Conservation (phyloP, 2,888 invertebrate species). For the Chrysotoxum bicinctum region DNA sequence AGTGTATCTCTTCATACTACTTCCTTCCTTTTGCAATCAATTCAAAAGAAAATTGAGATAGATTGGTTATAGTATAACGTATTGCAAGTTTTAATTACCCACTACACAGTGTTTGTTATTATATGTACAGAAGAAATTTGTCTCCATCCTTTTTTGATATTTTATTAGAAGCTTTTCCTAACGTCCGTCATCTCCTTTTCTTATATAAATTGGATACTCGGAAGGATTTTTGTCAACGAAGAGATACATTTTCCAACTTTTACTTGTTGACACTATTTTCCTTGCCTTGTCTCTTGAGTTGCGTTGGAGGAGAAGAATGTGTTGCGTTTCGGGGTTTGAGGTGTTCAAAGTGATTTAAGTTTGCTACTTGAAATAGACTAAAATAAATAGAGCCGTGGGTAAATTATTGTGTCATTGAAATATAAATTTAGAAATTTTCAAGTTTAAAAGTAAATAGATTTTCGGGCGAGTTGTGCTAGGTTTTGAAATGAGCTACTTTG, state of each 20-base stretch:
- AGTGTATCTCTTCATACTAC: too few relatives aligned
- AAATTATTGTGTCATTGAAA: neutral
- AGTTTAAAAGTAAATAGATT: neutral
- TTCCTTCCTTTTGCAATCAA: slow-evolving; percentile 59
- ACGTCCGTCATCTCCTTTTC: neutral
- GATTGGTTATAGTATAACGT: slow-evolving; percentile 44
- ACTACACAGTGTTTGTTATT: slow-evolving; percentile 29
- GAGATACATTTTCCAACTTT: neutral
- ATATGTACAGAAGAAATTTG: slow-evolving; percentile 41
- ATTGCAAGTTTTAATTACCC: slow-evolving; percentile 55
- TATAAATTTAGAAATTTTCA: neutral
- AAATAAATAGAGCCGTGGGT: neutral
- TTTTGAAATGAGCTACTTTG: neutral
- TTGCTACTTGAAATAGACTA: neutral
- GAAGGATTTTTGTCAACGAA: slow-evolving; percentile 6
- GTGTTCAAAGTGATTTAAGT: neutral
- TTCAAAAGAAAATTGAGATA: slow-evolving; percentile 66
- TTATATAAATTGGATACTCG: neutral
- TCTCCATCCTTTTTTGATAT: neutral
- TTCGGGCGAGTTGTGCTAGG: neutral
- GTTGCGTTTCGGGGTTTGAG: neutral
- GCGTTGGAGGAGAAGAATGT: neutral
- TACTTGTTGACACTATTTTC: slow-evolving; percentile 15
- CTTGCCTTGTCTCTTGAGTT: neutral
- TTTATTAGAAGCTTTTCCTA: neutral